phyloP scores from a whole-genome alignment of 2,888 invertebrate genomes.

The Sesia bembeciformis region DNA sequence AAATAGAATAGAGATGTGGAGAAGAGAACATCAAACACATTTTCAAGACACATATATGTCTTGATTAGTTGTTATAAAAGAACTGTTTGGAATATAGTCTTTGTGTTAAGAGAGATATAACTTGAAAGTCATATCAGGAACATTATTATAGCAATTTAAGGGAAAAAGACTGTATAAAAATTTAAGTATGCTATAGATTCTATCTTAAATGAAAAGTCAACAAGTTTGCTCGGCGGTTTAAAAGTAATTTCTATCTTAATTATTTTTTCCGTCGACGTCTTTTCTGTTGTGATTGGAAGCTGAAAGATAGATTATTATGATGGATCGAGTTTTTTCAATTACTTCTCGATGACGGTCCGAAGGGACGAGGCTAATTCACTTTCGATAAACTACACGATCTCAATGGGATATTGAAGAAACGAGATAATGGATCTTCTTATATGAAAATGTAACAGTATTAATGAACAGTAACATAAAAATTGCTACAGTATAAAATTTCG shows the following conservation, averaged over 20 bases:
- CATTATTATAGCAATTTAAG: neutral
- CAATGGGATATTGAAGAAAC: neutral
- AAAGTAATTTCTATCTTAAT: constrained; percentile 15
- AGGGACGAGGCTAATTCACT: constrained; percentile 24
- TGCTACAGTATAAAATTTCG: neutral
- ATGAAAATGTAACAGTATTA: too few species aligned
- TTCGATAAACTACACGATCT: constrained; percentile 18
- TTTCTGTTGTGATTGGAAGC: constrained; percentile 23
- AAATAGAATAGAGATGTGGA: constrained; percentile 31
- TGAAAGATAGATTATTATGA: constrained; percentile 39
- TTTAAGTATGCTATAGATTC: neutral
- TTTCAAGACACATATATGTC: neutral
- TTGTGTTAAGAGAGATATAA: too few species aligned
- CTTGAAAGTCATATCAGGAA: neutral
- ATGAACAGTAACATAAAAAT: too few species aligned
- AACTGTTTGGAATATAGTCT: too few species aligned
- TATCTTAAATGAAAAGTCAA: constrained; percentile 43
- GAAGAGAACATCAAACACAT: constrained; percentile 8
- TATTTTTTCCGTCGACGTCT: constrained; percentile 12
- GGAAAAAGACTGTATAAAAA: neutral
- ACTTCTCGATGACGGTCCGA: constrained; percentile 13
- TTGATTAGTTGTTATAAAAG: too few species aligned
- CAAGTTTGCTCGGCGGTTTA: constrained; percentile 12
- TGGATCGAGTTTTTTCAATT: constrained; percentile 29
- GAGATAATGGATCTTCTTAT: too few species aligned